Base-by-base conservation (phyloP, 2,888 invertebrate species). In the Agrochola macilenta region DNA sequence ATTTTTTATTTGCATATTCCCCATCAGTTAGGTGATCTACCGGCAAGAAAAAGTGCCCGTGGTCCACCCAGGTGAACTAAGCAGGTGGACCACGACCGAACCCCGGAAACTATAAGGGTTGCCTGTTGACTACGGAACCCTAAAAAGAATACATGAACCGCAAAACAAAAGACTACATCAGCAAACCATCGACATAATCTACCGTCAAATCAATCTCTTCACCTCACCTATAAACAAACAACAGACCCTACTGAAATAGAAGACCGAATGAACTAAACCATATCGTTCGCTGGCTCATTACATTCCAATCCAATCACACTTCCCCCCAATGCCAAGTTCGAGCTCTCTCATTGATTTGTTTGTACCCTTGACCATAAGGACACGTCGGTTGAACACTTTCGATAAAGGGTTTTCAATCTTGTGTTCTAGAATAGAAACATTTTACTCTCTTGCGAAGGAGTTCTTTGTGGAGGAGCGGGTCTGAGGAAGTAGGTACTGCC, bases 311-410 rank as follows among this genome's bases (percentile, higher is more conserved):
- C 93, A 94, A 93, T 95, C 91, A 89, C 91, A 91, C 91, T 91
- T 89, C 76, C 80, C 81, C 82, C 92, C 95, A 95, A 95, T 95
- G 95, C 94, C 95, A 96, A 95, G 95, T 95, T 95, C 95, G 93
- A 81, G 93, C 95, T 95, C 90, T 95, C 92, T 90, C 86, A 78
- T 88, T 95, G 95, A 96, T 96, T 94, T 94, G 94, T 93, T 94
- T 92, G 90, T 91, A 93, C 91, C 93, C 93, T 93, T 93, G 92
- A 92, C 91, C 91, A 91, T 89, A 90, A 77, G 87, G 81, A 82
- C 79, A 78, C 69, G 70, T 76, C 46, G 49, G 69, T 52, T 17
- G 30, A 64, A 61, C 75, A 78, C 63, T 49, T 49, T 63, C 63
- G 26, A 75, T 84, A 84, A 84, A 75, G 39, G 60, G 72, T 78